Evolutionary conservation across 2,113 vertebrate species (phyloP).

Genomic region (Aptenodytes patagonicus): DNA sequence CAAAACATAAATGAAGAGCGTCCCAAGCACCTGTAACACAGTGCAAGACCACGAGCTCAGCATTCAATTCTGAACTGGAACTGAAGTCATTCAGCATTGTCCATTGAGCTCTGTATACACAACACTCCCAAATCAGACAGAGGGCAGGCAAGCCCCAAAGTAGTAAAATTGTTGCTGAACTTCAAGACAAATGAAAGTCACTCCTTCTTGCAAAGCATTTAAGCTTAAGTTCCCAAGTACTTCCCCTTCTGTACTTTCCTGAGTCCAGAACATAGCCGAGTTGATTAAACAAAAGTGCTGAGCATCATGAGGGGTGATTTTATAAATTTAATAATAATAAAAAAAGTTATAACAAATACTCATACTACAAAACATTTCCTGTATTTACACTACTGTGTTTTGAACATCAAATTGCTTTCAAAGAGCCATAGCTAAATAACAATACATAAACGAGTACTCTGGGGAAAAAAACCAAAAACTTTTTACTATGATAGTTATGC

Average conservation of each 20-base stretch:
- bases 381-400: not conserved
- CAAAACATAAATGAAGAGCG: constrained; percentile 93
- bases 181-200: not conserved
- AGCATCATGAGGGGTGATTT: not conserved
- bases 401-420: not conserved
- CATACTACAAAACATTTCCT: not conserved
- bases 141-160: not conserved
- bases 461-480: not conserved
- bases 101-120: accelerated
- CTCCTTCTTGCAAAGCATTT: not conserved
- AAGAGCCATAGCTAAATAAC: not conserved
- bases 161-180: not conserved
- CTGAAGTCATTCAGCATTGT: not conserved
- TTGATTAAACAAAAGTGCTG: not conserved
- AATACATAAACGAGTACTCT: not conserved
- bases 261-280: not conserved
- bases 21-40: constrained; percentile 88
- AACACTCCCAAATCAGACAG: accelerated
- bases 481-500: not conserved
- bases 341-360: not conserved
- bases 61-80: not conserved
- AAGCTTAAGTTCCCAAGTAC: not conserved
- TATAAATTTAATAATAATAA: not conserved
- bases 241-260: not conserved
- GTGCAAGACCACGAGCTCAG: not conserved